Percentiles rank a stretch among this genome's conserved stretches.
Evolutionary conservation across 2,113 vertebrate species (phyloP).

Genomic region (Emydura subglobosa): DNA sequence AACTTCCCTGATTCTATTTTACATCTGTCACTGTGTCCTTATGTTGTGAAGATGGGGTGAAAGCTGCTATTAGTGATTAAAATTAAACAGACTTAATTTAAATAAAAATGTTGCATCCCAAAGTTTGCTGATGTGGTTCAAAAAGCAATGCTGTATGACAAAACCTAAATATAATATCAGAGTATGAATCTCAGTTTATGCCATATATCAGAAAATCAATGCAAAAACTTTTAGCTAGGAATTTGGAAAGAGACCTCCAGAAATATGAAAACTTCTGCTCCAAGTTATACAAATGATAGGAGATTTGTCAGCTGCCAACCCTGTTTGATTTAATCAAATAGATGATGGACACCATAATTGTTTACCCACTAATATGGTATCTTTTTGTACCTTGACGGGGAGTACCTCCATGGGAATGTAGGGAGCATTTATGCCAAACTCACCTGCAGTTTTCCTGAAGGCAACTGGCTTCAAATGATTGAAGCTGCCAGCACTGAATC

Average conservation of each 20-base stretch:
- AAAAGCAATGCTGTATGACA: not conserved
- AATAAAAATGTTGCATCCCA: not conserved
- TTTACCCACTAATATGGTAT: not conserved
- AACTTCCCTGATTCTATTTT: not conserved
- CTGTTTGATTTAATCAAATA: not conserved
- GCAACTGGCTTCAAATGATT: not conserved
- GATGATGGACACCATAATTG: accelerated
- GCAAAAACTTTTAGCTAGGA: not conserved
- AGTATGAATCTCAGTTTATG: not conserved
- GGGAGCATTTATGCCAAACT: not conserved
- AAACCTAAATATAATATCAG: not conserved
- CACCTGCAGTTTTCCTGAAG: not conserved
- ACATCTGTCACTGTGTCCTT: not conserved
- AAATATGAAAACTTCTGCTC: not conserved
- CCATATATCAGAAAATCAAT: not conserved
- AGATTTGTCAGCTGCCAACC: not conserved
- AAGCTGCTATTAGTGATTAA: not conserved
- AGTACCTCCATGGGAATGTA: not conserved
- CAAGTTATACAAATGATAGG: not conserved
- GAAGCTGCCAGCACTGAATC: not conserved
- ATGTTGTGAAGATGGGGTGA: not conserved
- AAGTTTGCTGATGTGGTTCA: not conserved
- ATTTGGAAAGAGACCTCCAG: not conserved
- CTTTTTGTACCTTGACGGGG: not conserved
- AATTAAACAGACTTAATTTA: not conserved